Evolutionary conservation across 2,888 invertebrate species (phyloP).

Genomic region (Zhuqinia jingwanae): DNA sequence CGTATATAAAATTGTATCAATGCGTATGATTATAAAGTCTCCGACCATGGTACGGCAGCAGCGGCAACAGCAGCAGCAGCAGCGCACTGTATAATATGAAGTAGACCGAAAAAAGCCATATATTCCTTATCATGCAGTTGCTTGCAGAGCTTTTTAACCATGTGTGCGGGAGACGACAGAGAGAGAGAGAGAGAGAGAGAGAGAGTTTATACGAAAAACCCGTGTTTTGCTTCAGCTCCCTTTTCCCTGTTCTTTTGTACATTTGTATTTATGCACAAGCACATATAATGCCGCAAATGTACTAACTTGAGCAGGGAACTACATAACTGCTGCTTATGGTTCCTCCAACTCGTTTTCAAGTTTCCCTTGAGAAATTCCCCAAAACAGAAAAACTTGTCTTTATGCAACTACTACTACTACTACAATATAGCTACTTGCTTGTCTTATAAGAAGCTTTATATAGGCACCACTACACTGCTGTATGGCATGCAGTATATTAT

Average conservation of each 20-base stretch:
- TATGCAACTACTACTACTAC: no score
- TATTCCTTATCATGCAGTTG: constrained; percentile 50
- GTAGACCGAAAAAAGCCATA: constrained; percentile 38
- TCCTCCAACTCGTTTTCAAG: constrained; percentile 28
- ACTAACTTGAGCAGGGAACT: no score
- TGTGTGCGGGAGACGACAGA: constrained; percentile 5
- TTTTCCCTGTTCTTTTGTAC: not conserved
- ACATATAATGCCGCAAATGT: not conserved
- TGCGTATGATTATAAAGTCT: constrained; percentile 44
- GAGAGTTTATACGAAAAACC: not conserved
- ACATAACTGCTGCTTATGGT: not conserved
- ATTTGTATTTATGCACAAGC: not conserved
- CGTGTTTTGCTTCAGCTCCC: not conserved
- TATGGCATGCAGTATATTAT: not conserved
- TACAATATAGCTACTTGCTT: not conserved
- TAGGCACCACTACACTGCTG: not conserved
- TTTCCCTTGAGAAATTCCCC: constrained; percentile 64
- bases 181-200: not conserved
- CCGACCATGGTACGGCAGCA: not conserved
- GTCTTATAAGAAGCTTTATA: not conserved
- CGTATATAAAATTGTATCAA: constrained; percentile 40
- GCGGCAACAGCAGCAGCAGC: no score
- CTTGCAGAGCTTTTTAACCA: constrained; percentile 42
- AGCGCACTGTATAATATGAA: not conserved
- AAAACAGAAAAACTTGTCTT: constrained; percentile 48